Conservation (phyloP, 2,888 invertebrate species). For the Silvanus unidentatus region DNA sequence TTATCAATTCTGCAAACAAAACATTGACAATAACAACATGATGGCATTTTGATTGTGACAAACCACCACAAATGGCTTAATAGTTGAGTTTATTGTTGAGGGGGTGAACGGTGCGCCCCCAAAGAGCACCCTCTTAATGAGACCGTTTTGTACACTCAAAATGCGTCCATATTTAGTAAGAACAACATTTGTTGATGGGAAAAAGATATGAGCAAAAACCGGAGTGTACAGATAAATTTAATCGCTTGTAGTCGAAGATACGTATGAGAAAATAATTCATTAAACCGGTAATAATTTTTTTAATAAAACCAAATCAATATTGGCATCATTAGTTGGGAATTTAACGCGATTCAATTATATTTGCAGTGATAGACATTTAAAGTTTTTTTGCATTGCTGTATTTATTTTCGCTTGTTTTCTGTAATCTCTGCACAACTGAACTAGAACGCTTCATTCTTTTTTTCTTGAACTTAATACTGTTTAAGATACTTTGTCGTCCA, state of each 20-base stretch:
- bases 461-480: not conserved
- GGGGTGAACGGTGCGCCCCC: conserved; percentile 15
- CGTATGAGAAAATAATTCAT: conserved; percentile 40
- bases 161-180: not conserved
- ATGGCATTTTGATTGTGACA: no score
- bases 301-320: conserved; percentile 37
- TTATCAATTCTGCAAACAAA: no score
- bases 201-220: conserved; percentile 12
- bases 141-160: no score
- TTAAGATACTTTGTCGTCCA: conserved; percentile 13
- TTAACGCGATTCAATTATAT: conserved; percentile 18
- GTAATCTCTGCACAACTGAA: no score
- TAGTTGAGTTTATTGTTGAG: conserved; percentile 25
- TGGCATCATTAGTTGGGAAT: conserved; percentile 38
- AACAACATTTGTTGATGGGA: not conserved
- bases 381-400: no score
- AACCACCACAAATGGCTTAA: not conserved
- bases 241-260: conserved; percentile 23
- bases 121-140: conserved; percentile 33
- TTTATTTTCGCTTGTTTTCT: no score
- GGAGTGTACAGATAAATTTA: not conserved
- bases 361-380: no score
- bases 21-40: no score
- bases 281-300: conserved; percentile 37
- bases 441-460: no score